A percentile compares a stretch with the other conserved stretches of the same genome.
These are phyloP conservation scores for Hypselothyrea guttata DNA, from an alignment of 2,888 invertebrate genomes.

Conservation along the genomic window DNA sequence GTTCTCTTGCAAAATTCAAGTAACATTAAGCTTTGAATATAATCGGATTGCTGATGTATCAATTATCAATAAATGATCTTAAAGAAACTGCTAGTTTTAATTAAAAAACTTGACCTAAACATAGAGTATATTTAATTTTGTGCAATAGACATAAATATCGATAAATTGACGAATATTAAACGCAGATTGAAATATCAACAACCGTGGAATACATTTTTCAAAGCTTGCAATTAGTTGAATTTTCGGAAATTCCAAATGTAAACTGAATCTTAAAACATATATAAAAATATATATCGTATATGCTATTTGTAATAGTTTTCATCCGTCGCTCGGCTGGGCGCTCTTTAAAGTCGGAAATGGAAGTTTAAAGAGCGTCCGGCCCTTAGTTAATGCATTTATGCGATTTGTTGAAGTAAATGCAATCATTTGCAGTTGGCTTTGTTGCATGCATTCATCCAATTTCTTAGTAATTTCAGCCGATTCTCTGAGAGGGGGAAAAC, in stretches of 20 bases:
- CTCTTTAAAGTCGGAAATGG: slow-evolving; percentile 14
- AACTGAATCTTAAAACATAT: slow-evolving; percentile 64
- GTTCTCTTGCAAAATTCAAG: background rate
- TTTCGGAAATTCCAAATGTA: slow-evolving; percentile 46
- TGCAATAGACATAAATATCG: too few relatives aligned
- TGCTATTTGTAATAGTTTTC: slow-evolving; percentile 31
- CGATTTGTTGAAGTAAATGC: slow-evolving; percentile 52
- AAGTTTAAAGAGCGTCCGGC: slow-evolving; percentile 33
- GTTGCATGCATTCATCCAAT: slow-evolving; percentile 17
- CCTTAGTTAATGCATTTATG: slow-evolving; percentile 28
- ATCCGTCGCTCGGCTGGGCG: slow-evolving; percentile 17
- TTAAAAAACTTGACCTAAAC: too few relatives aligned
- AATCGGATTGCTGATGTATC: too few relatives aligned
- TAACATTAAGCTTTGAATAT: slow-evolving; percentile 30
- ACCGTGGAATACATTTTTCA: too few relatives aligned
- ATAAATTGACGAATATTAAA: too few relatives aligned
- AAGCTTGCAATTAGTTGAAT: slow-evolving; percentile 30
- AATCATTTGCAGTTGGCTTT: slow-evolving; percentile 60
- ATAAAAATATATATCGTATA: slow-evolving; percentile 50
- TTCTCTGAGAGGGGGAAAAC: slow-evolving; percentile 14
- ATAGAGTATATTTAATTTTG: too few relatives aligned
- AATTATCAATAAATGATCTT: too few relatives aligned
- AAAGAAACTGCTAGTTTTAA: too few relatives aligned
- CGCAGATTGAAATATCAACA: too few relatives aligned
- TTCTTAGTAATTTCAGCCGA: slow-evolving; percentile 18